Percentiles rank a stretch among this genome's conserved stretches.
Evolutionary conservation across 2,888 invertebrate genomes (phyloP).

Genomic region (Pseudococcus viburni): DNA sequence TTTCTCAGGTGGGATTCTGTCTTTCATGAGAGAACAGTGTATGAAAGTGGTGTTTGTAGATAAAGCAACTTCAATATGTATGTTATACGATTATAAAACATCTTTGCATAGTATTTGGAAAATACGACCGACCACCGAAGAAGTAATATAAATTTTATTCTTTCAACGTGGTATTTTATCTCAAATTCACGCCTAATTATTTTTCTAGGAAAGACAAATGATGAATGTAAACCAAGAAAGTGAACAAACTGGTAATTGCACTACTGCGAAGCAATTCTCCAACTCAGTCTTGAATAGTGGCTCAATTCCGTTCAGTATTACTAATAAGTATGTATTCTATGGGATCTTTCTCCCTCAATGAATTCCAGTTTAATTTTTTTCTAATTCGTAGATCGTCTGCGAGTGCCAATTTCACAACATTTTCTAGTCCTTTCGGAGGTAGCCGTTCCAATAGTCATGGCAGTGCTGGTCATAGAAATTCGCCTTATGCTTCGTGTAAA

Average conservation of each 20-base stretch:
- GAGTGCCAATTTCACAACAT: constrained; percentile 52
- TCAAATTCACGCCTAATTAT: not conserved
- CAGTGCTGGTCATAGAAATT: constrained; percentile 43
- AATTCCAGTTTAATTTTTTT: not conserved
- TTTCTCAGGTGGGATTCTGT: constrained; percentile 68
- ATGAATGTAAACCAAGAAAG: constrained; percentile 68
- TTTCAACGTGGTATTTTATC: not conserved
- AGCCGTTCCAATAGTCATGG: constrained; percentile 60
- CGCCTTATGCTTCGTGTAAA: constrained; percentile 53
- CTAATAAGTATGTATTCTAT: constrained; percentile 30
- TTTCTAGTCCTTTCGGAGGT: constrained; percentile 63
- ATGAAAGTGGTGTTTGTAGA: constrained; percentile 83
- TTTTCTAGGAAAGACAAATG: constrained; percentile 69
- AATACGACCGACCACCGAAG: constrained; percentile 81
- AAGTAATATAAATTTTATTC: constrained; percentile 72
- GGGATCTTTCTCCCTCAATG: not conserved
- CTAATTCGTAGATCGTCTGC: constrained; percentile 28
- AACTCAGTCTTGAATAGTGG: constrained; percentile 40
- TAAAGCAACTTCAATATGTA: constrained; percentile 83
- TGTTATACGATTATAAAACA: constrained; percentile 84
- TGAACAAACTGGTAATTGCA: constrained; percentile 25
- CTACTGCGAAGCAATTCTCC: constrained; percentile 47
- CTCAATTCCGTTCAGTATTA: constrained; percentile 60
- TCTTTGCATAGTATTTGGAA: constrained; percentile 87
- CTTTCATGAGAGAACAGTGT: constrained; percentile 74